A percentile compares a stretch with the other conserved stretches of the same genome.
Conservation (phyloP, 35 echinoderm and acorn worm genomes). For the Nesometra sesokonis region DNA sequence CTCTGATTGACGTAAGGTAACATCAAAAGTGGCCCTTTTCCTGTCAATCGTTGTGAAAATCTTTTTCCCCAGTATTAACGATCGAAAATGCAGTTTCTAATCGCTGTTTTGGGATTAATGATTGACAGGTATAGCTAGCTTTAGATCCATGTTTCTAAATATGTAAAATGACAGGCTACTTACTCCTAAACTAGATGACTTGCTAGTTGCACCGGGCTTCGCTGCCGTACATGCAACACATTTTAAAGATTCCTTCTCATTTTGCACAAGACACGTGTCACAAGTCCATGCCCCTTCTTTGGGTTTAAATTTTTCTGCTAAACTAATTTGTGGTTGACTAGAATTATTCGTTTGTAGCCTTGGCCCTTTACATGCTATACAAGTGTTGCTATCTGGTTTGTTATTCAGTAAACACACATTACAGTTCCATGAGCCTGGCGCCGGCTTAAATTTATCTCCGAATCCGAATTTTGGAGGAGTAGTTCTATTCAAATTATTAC, state of each 20-base stretch:
- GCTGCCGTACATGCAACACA: slow-evolving; percentile 32
- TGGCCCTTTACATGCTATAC: not conserved
- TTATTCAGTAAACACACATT: not conserved
- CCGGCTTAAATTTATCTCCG: slow-evolving; percentile 1
- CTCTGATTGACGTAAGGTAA: too few species aligned
- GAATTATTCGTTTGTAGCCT: not conserved
- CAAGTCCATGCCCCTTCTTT: slow-evolving; percentile 56
- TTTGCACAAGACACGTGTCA: slow-evolving; percentile 39
- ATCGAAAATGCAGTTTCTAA: too few species aligned
- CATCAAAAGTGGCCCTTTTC: too few species aligned
- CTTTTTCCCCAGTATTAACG: too few species aligned
- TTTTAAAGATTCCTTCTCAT: slow-evolving; percentile 31
- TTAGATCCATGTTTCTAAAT: not conserved
- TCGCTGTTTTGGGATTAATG: too few species aligned
- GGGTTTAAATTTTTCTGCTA: slow-evolving; percentile 64
- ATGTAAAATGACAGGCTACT: not conserved
- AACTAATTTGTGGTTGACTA: not conserved
- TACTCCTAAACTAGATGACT: not conserved
- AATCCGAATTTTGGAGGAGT: not conserved
- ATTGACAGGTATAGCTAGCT: not conserved
- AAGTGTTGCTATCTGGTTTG: not conserved
- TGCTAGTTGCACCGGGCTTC: slow-evolving; percentile 29
- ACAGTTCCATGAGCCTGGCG: slow-evolving; percentile 1
- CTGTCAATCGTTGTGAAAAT: too few species aligned
- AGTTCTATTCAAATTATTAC: not conserved